These are phyloP conservation scores for Drosophila sulfurigaster DNA, from an alignment of 1,140 invertebrate genomes.

Conservation along the genomic window DNA sequence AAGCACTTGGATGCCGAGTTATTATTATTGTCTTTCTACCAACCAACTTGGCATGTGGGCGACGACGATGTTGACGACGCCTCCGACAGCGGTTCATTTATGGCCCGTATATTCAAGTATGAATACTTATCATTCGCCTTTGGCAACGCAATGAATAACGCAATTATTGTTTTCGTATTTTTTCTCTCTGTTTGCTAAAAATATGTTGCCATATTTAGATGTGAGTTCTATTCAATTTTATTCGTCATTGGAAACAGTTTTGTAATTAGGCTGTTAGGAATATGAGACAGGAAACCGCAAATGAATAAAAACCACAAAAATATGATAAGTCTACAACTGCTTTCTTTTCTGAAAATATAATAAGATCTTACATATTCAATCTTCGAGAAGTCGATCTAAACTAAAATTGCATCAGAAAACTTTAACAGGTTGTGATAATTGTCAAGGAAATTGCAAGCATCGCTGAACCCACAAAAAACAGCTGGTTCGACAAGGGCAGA, in stretches of 20 bases:
- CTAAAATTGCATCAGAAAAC: no score
- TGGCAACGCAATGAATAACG: constrained; percentile 69
- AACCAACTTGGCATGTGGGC: constrained; percentile 54
- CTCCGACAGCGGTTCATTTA: constrained; percentile 52
- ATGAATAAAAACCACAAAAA: constrained; percentile 3
- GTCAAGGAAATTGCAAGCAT: constrained; percentile 3
- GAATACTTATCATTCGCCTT: constrained; percentile 69
- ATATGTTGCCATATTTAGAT: constrained; percentile 31
- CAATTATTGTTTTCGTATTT: constrained; percentile 54
- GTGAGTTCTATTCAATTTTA: constrained; percentile 32
- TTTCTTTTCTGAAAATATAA: background rate
- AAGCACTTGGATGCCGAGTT: constrained; percentile 19
- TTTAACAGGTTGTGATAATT: constrained; percentile 8
- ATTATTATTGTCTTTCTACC: constrained; percentile 27
- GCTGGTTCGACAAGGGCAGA: constrained; percentile 21
- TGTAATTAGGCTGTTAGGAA: constrained; percentile 3
- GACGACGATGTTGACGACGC: constrained; percentile 50
- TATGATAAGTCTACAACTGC: background rate
- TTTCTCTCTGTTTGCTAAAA: constrained; percentile 23
- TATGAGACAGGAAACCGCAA: background rate
- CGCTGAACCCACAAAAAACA: constrained; percentile 36
- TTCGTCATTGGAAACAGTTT: constrained; percentile 6
- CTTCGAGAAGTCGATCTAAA: no score
- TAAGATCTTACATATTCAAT: no score
- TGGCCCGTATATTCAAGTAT: constrained; percentile 60